Conservation (phyloP, 30 jellyfish, hydroid and myxozoan genomes). For the Nemopilema nomurai region DNA sequence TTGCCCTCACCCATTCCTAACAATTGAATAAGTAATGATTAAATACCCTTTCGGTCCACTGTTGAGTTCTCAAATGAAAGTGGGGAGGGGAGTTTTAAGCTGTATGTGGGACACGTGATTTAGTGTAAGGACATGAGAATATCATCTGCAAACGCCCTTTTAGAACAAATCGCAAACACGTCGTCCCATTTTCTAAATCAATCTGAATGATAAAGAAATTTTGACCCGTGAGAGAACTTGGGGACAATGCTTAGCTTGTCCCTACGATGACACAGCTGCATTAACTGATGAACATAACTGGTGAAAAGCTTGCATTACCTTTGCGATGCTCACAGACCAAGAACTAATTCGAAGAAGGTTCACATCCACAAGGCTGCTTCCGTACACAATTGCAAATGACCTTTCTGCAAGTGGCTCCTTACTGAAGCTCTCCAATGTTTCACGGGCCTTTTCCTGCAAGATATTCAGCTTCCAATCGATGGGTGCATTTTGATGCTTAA, state of each 20-base stretch:
- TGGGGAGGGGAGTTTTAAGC: no score
- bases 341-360: conserved; percentile 49
- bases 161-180: not conserved
- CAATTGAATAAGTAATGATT: not conserved
- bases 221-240: no score
- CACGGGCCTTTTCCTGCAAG: conserved; percentile 54
- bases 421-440: conserved; percentile 37
- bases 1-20: conserved; percentile 70
- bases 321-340: conserved; percentile 40
- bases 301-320: no score
- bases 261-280: no score
- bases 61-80: no score
- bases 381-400: conserved; percentile 68
- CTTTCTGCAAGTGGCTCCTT: conserved; percentile 58
- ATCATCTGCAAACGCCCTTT: not conserved
- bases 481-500: not conserved
- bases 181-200: not conserved
- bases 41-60: no score
- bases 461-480: not conserved
- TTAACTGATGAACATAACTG: no score
- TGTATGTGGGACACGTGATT: no score
- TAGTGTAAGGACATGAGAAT: no score
- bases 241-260: no score
- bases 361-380: conserved; percentile 63
- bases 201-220: no score